These are phyloP conservation scores for Gambusia affinis DNA, from an alignment of 2,113 vertebrate species.

Conservation along the genomic window DNA sequence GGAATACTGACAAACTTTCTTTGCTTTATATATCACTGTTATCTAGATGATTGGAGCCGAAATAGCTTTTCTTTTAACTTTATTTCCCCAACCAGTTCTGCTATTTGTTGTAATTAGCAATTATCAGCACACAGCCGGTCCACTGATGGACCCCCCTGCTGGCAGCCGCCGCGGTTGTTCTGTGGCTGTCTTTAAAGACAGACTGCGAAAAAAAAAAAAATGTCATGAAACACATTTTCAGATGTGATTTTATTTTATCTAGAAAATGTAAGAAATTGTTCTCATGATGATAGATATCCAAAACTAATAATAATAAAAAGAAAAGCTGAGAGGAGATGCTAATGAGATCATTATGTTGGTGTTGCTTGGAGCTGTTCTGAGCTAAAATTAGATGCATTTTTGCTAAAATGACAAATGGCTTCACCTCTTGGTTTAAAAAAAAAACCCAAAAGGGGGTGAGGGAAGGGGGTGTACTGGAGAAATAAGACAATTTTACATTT, in stretches of 20 bases:
- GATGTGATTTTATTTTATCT: neutral
- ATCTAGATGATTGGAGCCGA: neutral
- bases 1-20: too few species aligned
- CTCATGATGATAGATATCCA: neutral
- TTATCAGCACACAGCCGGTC: conserved; percentile 27
- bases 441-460: neutral
- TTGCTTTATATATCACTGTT: neutral
- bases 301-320: neutral
- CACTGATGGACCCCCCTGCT: conserved; percentile 35
- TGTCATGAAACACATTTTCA: neutral
- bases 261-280: neutral
- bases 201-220: neutral
- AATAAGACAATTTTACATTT: conserved; percentile 1
- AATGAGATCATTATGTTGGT: conserved; percentile 40
- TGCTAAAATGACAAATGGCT: conserved; percentile 36
- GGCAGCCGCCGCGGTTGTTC: conserved; percentile 38
- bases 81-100: neutral
- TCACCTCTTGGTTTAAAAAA: neutral
- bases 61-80: neutral
- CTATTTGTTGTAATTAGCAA: conserved; percentile 40
- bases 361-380: conserved; percentile 26
- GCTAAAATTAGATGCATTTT: conserved; percentile 18
- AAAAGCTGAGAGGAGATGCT: conserved; percentile 7
- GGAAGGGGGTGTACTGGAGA: neutral
- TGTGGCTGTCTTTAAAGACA: conserved; percentile 26